Evolutionary conservation across 2,888 invertebrate genomes (phyloP), one percentile per base, ranked within the genome.

Genomic region (Alviniconcha strummeri): DNA sequence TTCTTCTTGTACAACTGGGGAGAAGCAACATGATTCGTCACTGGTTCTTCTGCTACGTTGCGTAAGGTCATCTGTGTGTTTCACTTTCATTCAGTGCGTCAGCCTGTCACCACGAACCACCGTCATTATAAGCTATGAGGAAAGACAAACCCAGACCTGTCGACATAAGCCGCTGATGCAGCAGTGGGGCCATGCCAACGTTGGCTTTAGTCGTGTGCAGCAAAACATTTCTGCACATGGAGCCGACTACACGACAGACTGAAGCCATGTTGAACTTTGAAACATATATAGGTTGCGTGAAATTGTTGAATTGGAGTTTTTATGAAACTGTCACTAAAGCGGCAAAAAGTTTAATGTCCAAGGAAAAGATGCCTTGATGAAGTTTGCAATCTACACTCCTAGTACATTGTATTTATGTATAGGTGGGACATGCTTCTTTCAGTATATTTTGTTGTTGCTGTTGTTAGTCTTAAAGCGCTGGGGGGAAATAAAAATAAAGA

Each of bases 261-360:
- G 82, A 82, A 19, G 82, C 82, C 82, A 82, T 82, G 19, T 69
- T 77, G 67, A 54, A 56, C 82, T 76, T 69, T 69, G 69, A 80
- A 54, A 13, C 9, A 13, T 4, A 13, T 4, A 36, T 5, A 2
- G 8, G 19, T 9, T 19, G 19, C 2, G 13, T 9, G 0, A 15
- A 80, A 69, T 55, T 67, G n/a, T 80, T 0, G 80, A 67, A 80
- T 69, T 15, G 67, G 79, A 79, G 19, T 5, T 6, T 79, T 11
- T n/a, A 8, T 7, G 52, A 57, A 57, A 19, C 13, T 5, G 55
- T 15, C 15, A 15, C 9, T 13, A 9, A 15, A 64, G 64, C 64
- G 15, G 11, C 64, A 64, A 64, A 64, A 9, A 64, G 64, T 64
- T 64, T 64, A 64, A 64, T 64, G 64, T 15, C 9, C 9, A 64